These are phyloP conservation scores for Latrodectus hesperus DNA, from an alignment of 2,888 invertebrate genomes.

Conservation along the genomic window DNA sequence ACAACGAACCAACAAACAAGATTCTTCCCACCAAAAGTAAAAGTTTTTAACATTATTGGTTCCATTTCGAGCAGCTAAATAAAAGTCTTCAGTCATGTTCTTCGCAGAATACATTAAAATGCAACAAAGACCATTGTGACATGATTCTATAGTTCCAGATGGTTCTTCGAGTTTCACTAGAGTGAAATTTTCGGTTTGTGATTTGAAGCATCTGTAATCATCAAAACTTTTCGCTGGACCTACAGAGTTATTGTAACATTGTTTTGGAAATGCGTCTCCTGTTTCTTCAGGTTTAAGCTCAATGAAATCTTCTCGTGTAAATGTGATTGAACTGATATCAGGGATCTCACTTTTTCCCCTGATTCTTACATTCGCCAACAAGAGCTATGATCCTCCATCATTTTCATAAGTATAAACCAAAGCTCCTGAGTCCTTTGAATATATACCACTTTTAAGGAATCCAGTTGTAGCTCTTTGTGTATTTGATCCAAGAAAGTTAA, in stretches of 20 bases:
- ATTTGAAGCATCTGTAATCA: conserved; percentile 41
- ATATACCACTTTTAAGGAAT: conserved; percentile 86
- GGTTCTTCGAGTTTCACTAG: conserved; percentile 31
- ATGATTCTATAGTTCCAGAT: conserved; percentile 43
- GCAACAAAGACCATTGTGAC: conserved; percentile 69
- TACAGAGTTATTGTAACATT: conserved; percentile 10
- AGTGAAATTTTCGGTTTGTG: conserved; percentile 43
- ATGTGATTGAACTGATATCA: conserved; percentile 4
- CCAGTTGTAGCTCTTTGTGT: conserved; percentile 80
- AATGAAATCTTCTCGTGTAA: background rate
- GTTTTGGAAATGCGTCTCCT: conserved; percentile 49
- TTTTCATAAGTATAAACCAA: conserved; percentile 72
- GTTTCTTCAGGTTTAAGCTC: conserved; percentile 19
- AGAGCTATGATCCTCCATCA: conserved; percentile 71
- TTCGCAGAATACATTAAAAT: conserved; percentile 50
- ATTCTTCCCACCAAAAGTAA: conserved; percentile 58
- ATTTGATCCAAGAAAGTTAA: conserved; percentile 83
- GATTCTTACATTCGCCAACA: conserved; percentile 71
- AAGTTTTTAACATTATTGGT: conserved; percentile 36
- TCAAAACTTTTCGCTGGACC: conserved; percentile 23
- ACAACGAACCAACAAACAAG: conserved; percentile 49
- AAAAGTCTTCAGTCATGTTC: conserved; percentile 47
- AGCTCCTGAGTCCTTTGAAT: conserved; percentile 78
- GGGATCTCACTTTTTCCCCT: conserved; percentile 12
- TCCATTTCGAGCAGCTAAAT: conserved; percentile 57